Evolutionary conservation across 2,113 vertebrate genomes (phyloP).

Genomic region (Phainopepla nitens): DNA sequence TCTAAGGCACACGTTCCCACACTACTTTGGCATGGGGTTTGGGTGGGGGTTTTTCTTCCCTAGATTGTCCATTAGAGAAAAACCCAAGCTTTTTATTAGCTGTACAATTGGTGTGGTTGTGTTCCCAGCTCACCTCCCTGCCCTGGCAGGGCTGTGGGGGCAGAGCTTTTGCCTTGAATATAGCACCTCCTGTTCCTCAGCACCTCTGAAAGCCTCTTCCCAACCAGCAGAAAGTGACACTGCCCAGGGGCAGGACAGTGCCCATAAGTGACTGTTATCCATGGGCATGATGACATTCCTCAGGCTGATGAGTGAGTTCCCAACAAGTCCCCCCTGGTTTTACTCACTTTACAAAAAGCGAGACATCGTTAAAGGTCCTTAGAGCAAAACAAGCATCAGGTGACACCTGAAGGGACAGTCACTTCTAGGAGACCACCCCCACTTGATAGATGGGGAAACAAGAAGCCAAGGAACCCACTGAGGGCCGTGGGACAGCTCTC

Average conservation of each 20-base stretch:
- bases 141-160: rapidly evolving
- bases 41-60: rapidly evolving
- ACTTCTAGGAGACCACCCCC: background rate
- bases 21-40: background rate
- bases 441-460: background rate
- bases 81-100: background rate
- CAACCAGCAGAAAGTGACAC: background rate
- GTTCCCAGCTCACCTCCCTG: background rate
- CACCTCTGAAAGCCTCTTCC: background rate
- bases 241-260: background rate
- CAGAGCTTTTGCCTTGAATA: background rate
- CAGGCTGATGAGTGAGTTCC: background rate
- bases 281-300: background rate
- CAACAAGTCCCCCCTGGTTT: background rate
- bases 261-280: background rate
- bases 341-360: background rate
- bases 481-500: background rate
- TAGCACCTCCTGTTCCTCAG: background rate
- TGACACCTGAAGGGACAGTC: background rate
- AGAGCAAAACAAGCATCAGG: background rate
- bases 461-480: background rate
- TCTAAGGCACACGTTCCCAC: background rate
- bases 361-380: background rate
- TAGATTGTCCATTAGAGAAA: background rate
- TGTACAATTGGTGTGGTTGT: rapidly evolving